Percentiles rank a stretch among this genome's conserved stretches.
Conservation (phyloP, 2,888 invertebrate species). For the Desoria tigrina region DNA sequence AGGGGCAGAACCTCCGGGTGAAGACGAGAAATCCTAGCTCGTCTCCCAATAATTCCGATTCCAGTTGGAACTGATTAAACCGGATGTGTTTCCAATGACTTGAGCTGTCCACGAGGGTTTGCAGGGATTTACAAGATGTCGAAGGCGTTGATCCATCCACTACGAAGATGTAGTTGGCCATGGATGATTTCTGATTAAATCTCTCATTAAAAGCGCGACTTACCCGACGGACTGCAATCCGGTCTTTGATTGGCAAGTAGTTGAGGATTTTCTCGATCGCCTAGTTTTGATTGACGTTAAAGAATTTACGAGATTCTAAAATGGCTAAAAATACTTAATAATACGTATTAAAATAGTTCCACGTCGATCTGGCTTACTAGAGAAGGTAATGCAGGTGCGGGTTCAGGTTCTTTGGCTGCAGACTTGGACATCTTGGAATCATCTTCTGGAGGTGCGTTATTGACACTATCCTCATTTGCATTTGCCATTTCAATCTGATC, state of each 20-base stretch:
- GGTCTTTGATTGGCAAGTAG: neutral
- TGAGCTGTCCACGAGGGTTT: neutral
- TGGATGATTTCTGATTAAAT: neutral
- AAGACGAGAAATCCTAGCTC: conserved; percentile 11
- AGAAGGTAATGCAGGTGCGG: too few species aligned
- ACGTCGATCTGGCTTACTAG: too few species aligned
- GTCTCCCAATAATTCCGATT: conserved; percentile 10
- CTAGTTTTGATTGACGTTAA: too few species aligned
- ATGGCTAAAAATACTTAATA: too few species aligned
- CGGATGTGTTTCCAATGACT: neutral
- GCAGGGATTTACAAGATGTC: neutral
- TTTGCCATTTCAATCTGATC: neutral
- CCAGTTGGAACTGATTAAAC: conserved; percentile 12
- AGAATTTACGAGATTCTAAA: too few species aligned
- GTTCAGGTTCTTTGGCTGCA: too few species aligned
- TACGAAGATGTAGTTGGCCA: neutral
- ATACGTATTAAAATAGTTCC: too few species aligned
- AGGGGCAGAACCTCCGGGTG: neutral
- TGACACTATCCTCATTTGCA: too few species aligned
- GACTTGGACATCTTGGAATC: too few species aligned
- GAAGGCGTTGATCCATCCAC: conserved; percentile 3
- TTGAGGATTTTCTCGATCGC: neutral
- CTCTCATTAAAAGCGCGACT: neutral
- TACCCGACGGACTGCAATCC: neutral
- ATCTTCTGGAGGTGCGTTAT: too few species aligned